Evolutionary conservation across 2,797 vertebrate genomes (phyloP), one percentile per base, ranked within the genome.

Genomic region (Diplodus sargus): DNA sequence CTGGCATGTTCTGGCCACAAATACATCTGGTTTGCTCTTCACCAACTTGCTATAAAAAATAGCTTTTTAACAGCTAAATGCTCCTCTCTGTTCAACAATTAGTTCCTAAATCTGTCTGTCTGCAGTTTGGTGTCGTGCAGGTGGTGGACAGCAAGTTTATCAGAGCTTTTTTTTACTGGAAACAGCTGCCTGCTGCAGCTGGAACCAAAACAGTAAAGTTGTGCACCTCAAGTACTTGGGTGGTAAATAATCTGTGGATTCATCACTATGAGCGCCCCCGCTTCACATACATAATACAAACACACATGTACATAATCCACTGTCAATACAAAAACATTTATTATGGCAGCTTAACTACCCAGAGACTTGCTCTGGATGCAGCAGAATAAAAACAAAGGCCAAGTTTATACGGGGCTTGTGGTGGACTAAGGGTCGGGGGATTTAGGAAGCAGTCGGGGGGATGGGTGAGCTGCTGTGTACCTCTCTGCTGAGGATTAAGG

Each of bases 401-500:
- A 70, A 51, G 76, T 81, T 70, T 67, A 53, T 51, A 43, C 20
- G 60, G 54, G 42, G 28, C 42, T 58, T 45, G 13, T 52, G 62
- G 64, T 54, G 81, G 79, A 81, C 61, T 18, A 53, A 1, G 30
- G 54, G 77, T 60, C 22, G 66, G 62, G 57, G 70, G 83, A 76
- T 80, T 77, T 86, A 34, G 57, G 56, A 80, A 67, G 79, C 34
- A 68, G 3, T 42, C 54, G 73, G 76, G 76, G 83, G 87, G 74
- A 47, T 18, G 85, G 81, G 78, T 56, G 81, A 25, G 39, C 60
- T 63, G 74, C 60, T 63, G 74, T 63, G 83, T 72, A 85, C 84
- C 81, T 89, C 82, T 85, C 77, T 77, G 82, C 73, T 59, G 76
- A 83, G 87, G 90, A 91, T 88, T 91, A 88, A 79, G 78, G 78